Evolutionary conservation across 2,888 invertebrate genomes (phyloP), one percentile per base, ranked within the genome.

Genomic region (Hydroisotoma schaefferi): DNA sequence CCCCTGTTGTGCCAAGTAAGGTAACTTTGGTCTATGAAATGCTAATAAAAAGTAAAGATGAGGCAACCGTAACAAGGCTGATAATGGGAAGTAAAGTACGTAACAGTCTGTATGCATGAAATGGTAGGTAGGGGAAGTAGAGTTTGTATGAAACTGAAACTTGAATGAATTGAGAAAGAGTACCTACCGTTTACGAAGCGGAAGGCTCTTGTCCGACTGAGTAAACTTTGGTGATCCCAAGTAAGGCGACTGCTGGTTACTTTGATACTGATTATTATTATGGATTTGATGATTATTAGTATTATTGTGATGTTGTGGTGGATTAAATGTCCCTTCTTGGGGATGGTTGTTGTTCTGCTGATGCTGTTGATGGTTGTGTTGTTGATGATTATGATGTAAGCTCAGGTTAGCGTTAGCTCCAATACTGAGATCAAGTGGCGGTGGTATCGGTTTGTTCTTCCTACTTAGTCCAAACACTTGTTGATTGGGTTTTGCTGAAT

Each of bases 401-500:
- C 68, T 69, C 65, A 69, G 61, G 67, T 68, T 71, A 57, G 33
- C 15, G 15, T 33, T 33, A 33, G 33, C 33, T 33, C 33, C 33
- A 33, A 77, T 76, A 52, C 76, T 76, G 63, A 74, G 69, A 68
- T 73, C 73, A 56, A 74, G 68, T 38, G 74, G 74, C 48, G 74
- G 74, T 53, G 74, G 74, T 59, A 74, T 74, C 55, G 70, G 72
- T 61, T 74, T 74, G 51, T 65, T 63, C 63, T 68, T 70, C 63
- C 63, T 68, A 57, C 46, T 49, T 59, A 57, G 46, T 56, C 59
- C 52, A 55, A 55, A 56, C 52, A 56, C 62, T 63, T 54, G 48
- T 57, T 60, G 60, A n/a, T n/a, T n/a, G n/a, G n/a, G n/a, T n/a
- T n/a, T n/a, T n/a, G n/a, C n/a, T 26, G 47, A 33, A 59, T n/a